Conservation (phyloP, 1,140 invertebrate genomes). For the Saccostrea cuccullata region DNA sequence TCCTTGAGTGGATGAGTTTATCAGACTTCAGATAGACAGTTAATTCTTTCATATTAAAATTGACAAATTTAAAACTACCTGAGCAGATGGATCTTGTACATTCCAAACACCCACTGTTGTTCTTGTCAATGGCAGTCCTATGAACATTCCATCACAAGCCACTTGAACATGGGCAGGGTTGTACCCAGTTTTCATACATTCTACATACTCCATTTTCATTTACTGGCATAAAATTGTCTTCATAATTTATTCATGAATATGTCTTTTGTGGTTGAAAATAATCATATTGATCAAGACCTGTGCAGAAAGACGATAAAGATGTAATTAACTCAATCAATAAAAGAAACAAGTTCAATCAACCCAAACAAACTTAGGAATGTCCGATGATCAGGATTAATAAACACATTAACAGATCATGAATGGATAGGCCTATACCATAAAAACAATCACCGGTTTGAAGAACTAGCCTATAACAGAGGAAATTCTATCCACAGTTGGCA, state of each 20-base stretch:
- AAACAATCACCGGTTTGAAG: not conserved
- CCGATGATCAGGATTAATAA: no score
- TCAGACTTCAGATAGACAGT: no score
- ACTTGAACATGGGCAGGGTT: conserved; percentile 66
- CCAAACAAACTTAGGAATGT: no score
- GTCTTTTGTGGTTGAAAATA: not conserved
- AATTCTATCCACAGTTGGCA: not conserved
- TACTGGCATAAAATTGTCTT: not conserved
- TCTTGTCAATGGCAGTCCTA: conserved; percentile 65
- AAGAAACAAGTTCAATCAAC: no score
- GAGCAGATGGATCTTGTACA: conserved; percentile 60
- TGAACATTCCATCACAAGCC: conserved; percentile 63
- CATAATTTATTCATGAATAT: conserved; percentile 23
- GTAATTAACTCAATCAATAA: no score
- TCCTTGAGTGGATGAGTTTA: no score
- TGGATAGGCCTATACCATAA: no score
- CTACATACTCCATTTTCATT: conserved; percentile 52
- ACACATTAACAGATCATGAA: no score
- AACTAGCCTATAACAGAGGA: not conserved
- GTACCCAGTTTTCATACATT: conserved; percentile 59
- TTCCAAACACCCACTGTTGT: conserved; percentile 67
- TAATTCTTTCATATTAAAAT: not conserved
- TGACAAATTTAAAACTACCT: conserved; percentile 47
- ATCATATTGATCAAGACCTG: not conserved
- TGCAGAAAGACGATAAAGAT: not conserved